Conservation (phyloP, 1,140 invertebrate genomes). For the Caerostris darwini region DNA sequence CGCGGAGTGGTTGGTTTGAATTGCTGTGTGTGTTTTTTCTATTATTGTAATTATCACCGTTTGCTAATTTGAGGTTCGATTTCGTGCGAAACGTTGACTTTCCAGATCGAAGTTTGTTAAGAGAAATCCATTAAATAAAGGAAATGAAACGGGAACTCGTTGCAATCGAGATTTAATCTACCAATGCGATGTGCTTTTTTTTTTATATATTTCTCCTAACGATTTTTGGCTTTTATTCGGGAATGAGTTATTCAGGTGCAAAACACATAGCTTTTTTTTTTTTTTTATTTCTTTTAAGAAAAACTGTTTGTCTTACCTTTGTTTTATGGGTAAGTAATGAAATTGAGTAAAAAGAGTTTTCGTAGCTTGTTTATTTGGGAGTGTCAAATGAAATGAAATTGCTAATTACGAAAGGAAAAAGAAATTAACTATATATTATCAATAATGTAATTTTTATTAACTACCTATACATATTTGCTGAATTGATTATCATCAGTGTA, state of each 20-base stretch:
- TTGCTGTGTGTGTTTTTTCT: neutral
- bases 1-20: neutral
- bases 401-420: too few relatives aligned
- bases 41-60: neutral
- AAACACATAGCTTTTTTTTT: too few relatives aligned
- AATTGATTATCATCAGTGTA: too few relatives aligned
- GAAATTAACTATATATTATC: too few relatives aligned
- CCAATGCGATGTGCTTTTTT: too few relatives aligned
- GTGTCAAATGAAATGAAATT: too few relatives aligned
- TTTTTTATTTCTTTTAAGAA: neutral
- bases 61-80: slow-evolving; percentile 18
- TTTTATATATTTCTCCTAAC: neutral
- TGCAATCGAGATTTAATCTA: neutral
- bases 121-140: slow-evolving; percentile 28
- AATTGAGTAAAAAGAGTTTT: too few relatives aligned
- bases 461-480: too few relatives aligned
- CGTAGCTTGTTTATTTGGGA: too few relatives aligned
- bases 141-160: neutral
- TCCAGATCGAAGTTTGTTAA: neutral
- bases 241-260: neutral
- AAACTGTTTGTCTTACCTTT: neutral
- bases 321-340: too few relatives aligned
- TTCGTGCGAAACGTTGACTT: slow-evolving; percentile 4
- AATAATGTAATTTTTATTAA: too few relatives aligned
- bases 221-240: neutral